Conservation (phyloP, 2,797 vertebrate genomes). For the Dromococcyx pavoninus region DNA sequence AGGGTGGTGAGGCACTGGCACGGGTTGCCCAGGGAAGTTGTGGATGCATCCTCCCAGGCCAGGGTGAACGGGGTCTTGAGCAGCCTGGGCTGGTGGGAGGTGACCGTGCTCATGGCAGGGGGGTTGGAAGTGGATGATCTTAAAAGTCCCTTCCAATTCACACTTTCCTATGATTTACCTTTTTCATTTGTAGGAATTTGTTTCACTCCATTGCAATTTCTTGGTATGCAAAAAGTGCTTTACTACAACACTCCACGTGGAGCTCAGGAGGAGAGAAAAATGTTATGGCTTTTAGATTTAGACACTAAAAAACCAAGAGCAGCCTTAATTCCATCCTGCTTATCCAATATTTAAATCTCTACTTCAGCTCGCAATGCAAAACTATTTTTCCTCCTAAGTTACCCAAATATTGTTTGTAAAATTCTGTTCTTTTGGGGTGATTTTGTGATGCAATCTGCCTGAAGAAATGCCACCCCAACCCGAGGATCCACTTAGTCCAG, state of each 20-base stretch:
- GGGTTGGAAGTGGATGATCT: too few relatives aligned
- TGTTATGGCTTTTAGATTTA: background rate
- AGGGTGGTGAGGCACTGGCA: too few relatives aligned
- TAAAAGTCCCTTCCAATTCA: too few relatives aligned
- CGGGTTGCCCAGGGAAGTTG: too few relatives aligned
- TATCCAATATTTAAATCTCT: background rate
- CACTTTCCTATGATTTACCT: constrained; percentile 10
- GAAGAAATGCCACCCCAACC: background rate
- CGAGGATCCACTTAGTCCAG: background rate
- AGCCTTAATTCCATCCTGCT: background rate
- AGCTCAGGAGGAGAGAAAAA: background rate
- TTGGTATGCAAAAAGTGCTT: background rate
- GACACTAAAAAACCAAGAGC: background rate
- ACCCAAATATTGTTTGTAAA: background rate
- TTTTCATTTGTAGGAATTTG: background rate
- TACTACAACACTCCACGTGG: background rate
- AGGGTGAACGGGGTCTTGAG: too few relatives aligned
- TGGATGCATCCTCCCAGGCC: too few relatives aligned
- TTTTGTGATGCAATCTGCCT: background rate
- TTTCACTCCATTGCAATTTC: background rate
- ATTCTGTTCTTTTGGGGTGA: background rate
- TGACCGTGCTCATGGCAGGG: too few relatives aligned
- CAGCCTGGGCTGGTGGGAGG: too few relatives aligned
- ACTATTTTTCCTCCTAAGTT: background rate
- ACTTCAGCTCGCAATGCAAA: background rate